These are phyloP conservation scores for Eulimnadia texana DNA, from an alignment of 1,140 invertebrate species.

Conservation along the genomic window DNA sequence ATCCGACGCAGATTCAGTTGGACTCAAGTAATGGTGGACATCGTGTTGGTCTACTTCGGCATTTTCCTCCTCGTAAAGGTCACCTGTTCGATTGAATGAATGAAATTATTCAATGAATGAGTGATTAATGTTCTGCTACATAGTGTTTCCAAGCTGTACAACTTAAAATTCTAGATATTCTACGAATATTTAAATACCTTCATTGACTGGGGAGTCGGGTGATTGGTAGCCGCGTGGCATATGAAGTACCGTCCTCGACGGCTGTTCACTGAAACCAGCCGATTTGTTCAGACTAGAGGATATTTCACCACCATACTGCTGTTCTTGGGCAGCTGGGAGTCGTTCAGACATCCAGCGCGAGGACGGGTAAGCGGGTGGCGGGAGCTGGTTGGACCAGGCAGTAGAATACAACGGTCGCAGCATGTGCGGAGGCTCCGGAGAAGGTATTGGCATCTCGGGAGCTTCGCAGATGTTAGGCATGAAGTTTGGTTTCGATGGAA, in stretches of 20 bases:
- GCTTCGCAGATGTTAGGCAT: conserved; percentile 27
- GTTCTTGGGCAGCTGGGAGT: not conserved
- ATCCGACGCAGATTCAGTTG: conserved; percentile 1
- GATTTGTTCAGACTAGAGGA: not conserved
- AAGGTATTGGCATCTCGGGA: conserved; percentile 44
- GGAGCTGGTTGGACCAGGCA: conserved; percentile 52
- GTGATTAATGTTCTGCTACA: no score
- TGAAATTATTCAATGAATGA: not conserved
- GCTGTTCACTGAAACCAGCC: not conserved
- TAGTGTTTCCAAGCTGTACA: no score
- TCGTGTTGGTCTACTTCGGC: not conserved
- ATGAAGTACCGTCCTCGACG: not conserved
- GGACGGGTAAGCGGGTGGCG: conserved; percentile 17
- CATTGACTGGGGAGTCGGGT: not conserved
- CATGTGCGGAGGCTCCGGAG: conserved; percentile 47
- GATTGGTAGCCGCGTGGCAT: not conserved
- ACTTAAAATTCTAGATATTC: no score
- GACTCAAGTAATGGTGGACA: not conserved
- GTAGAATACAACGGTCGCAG: conserved; percentile 47
- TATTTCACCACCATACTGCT: not conserved
- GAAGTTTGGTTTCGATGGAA: conserved; percentile 18
- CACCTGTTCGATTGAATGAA: not conserved
- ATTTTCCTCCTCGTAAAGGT: conserved; percentile 1
- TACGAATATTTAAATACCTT: no score
- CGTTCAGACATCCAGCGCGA: not conserved